These are phyloP conservation scores for Papilio polytes DNA, from an alignment of 1,140 invertebrate genomes.

Conservation along the genomic window DNA sequence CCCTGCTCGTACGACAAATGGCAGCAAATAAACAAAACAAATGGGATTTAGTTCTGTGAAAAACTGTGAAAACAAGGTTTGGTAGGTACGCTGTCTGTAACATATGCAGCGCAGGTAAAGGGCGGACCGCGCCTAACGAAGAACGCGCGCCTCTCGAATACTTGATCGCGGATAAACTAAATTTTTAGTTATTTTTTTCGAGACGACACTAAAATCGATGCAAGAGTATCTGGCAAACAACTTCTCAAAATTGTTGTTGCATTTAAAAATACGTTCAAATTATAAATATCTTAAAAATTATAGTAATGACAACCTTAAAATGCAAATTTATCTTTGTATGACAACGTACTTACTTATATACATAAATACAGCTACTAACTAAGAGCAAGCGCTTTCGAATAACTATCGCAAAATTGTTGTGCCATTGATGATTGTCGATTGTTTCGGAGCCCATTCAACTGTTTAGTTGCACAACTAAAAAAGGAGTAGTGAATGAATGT, in stretches of 20 bases:
- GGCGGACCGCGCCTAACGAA: slow-evolving; percentile 71
- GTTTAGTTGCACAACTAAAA: too few species aligned
- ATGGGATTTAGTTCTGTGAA: slow-evolving; percentile 72
- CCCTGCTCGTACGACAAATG: slow-evolving; percentile 67
- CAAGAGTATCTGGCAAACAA: background rate
- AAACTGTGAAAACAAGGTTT: slow-evolving; percentile 57
- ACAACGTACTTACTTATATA: too few species aligned
- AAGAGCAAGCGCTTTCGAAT: too few species aligned
- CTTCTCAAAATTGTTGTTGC: background rate
- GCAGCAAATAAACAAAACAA: slow-evolving; percentile 78
- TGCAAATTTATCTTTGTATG: too few species aligned
- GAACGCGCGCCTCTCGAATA: slow-evolving; percentile 68
- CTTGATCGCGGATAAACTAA: slow-evolving; percentile 66
- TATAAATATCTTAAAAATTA: too few species aligned
- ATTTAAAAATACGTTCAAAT: background rate
- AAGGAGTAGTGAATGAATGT: too few species aligned
- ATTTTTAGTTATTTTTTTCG: slow-evolving; percentile 64
- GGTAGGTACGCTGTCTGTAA: slow-evolving; percentile 58
- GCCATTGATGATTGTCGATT: too few species aligned
- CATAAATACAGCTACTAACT: too few species aligned
- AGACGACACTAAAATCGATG: slow-evolving; percentile 42
- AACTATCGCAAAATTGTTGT: too few species aligned
- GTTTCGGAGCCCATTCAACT: too few species aligned
- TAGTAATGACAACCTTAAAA: too few species aligned
- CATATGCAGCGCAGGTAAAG: slow-evolving; percentile 80